A percentile compares a stretch with the other conserved stretches of the same genome.
phyloP scores from a whole-genome alignment of 2,797 vertebrate genomes.

The Takifugu ocellatus region DNA sequence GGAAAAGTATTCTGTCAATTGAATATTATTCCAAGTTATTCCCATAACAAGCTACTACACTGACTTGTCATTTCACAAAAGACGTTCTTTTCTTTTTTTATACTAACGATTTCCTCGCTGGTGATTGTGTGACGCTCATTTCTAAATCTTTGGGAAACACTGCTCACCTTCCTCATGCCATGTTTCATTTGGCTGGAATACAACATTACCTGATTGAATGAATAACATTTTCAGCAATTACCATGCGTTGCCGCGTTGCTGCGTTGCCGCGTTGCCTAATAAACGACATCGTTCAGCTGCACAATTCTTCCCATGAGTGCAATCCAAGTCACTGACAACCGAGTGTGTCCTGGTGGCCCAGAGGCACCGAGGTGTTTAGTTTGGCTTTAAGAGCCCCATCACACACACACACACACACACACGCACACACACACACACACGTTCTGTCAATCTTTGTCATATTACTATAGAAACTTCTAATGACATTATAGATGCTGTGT shows the following conservation, averaged over 20 bases:
- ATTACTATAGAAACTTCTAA: constrained; percentile 58
- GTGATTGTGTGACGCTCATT: too few relatives aligned
- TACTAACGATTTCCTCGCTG: too few relatives aligned
- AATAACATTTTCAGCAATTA: constrained; percentile 63
- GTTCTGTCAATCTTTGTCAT: constrained; percentile 38
- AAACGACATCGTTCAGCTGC: constrained; percentile 63
- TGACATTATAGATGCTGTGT: constrained; percentile 62
- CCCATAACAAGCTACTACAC: too few relatives aligned
- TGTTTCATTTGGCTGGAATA: constrained; percentile 50
- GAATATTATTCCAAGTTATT: too few relatives aligned
- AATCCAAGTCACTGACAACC: constrained; percentile 63
- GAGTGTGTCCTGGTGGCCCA: constrained; percentile 54
- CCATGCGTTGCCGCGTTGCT: constrained; percentile 58
- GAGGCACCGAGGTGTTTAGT: constrained; percentile 60
- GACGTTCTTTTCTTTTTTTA: too few relatives aligned
- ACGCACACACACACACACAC: too few relatives aligned
- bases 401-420: constrained; percentile 31
- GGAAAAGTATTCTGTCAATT: too few relatives aligned
- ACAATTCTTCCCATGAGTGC: constrained; percentile 57
- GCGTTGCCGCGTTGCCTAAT: constrained; percentile 59
- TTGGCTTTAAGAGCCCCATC: constrained; percentile 45
- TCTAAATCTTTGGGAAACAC: too few relatives aligned
- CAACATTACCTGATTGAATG: constrained; percentile 56
- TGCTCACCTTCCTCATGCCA: constrained; percentile 38
- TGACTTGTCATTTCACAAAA: too few relatives aligned